Evolutionary conservation across 2,888 invertebrate genomes (phyloP).

Genomic region (Microdon myrmicae): DNA sequence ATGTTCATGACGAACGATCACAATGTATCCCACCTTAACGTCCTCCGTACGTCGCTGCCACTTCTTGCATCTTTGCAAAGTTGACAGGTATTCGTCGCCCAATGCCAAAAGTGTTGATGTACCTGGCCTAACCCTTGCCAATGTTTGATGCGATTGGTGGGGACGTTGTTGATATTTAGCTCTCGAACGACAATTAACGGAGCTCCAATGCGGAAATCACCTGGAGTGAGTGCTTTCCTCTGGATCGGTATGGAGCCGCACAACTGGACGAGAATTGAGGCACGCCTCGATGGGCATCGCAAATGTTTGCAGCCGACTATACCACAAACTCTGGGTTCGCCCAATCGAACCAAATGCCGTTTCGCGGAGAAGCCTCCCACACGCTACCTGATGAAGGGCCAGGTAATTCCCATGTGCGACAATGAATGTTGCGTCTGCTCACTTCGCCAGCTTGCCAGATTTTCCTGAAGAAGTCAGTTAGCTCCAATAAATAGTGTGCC

Average conservation of each 20-base stretch:
- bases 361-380: constrained; percentile 20
- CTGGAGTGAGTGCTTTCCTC: constrained; percentile 30
- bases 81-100: too few relatives aligned
- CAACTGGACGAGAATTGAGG: constrained; percentile 6
- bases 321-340: constrained; percentile 3
- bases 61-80: too few relatives aligned
- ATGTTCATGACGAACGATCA: background rate
- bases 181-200: constrained; percentile 38
- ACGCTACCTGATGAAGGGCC: too few relatives aligned
- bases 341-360: too few relatives aligned
- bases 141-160: too few relatives aligned
- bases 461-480: too few relatives aligned
- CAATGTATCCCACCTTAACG: too few relatives aligned
- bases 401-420: too few relatives aligned
- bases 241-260: constrained; percentile 11
- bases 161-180: too few relatives aligned
- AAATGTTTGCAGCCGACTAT: background rate
- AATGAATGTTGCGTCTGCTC: too few relatives aligned
- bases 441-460: too few relatives aligned
- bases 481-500: constrained; percentile 12
- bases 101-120: constrained; percentile 22
- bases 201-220: constrained; percentile 22
- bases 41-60: too few relatives aligned
- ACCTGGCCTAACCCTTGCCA: constrained; percentile 47
- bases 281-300: constrained; percentile 4